These are phyloP conservation scores for Paracentrotus lividus DNA, from an alignment of 53 echinoderm and acorn worm genomes.

Conservation along the genomic window DNA sequence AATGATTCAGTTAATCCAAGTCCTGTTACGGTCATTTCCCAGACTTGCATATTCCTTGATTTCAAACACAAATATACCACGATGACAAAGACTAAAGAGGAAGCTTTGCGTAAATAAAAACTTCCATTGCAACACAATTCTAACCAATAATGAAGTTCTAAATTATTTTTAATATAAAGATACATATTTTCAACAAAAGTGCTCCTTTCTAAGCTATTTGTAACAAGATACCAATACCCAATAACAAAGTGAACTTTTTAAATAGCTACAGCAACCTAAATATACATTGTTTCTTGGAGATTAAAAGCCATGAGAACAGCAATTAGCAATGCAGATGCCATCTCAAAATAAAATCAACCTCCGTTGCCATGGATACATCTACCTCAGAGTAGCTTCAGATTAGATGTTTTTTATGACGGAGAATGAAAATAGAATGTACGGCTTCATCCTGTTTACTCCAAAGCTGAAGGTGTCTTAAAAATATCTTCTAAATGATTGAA, in stretches of 20 bases:
- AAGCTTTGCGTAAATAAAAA: too few species aligned
- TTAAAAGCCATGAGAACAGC: neutral
- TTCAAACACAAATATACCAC: neutral
- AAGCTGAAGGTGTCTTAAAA: neutral
- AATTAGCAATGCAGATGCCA: neutral
- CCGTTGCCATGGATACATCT: constrained; percentile 28
- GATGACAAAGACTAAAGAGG: too few species aligned
- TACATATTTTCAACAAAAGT: neutral
- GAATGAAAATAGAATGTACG: neutral
- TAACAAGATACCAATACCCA: neutral
- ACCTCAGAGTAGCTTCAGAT: constrained; percentile 19
- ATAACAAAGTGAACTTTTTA: constrained; percentile 25
- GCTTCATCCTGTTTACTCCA: neutral
- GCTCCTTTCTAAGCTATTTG: neutral
- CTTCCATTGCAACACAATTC: too few species aligned
- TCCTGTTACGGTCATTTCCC: neutral
- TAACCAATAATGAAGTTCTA: too few species aligned
- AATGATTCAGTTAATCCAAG: neutral
- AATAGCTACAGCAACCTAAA: constrained; percentile 17
- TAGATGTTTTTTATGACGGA: neutral
- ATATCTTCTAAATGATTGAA: too few species aligned
- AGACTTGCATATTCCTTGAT: neutral
- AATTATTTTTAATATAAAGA: neutral
- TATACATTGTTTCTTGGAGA: neutral
- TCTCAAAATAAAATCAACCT: constrained; percentile 26